phyloP scores from a whole-genome alignment of 2,888 invertebrate genomes.

The Flexamia atlantica region DNA sequence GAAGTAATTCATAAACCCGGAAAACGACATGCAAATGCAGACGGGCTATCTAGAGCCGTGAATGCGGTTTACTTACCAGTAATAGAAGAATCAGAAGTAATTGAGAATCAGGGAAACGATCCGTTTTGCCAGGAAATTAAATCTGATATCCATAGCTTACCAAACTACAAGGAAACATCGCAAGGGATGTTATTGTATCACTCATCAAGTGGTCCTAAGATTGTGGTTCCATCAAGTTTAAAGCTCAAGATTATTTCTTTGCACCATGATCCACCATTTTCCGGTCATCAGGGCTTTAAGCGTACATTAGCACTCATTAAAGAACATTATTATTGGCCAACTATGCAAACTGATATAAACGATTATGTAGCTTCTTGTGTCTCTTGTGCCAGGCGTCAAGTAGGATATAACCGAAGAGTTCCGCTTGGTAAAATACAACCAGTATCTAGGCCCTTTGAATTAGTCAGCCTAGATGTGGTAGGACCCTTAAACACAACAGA shows the following conservation, averaged over 20 bases:
- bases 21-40: neutral
- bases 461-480: constrained; percentile 60
- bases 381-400: constrained; percentile 69
- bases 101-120: too few relatives aligned
- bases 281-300: constrained; percentile 70
- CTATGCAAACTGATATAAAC: constrained; percentile 69
- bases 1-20: constrained; percentile 28
- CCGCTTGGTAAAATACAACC: constrained; percentile 49
- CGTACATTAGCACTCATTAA: constrained; percentile 69
- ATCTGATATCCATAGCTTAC: too few relatives aligned
- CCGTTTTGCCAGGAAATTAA: too few relatives aligned
- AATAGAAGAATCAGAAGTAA: constrained; percentile 7
- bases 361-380: too few relatives aligned
- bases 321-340: constrained; percentile 70
- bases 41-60: too few relatives aligned
- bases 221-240: too few relatives aligned
- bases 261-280: too few relatives aligned
- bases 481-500: constrained; percentile 71
- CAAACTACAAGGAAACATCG: too few relatives aligned
- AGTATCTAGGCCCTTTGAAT: too few relatives aligned
- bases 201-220: too few relatives aligned
- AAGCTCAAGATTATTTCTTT: too few relatives aligned
- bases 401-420: constrained; percentile 72
- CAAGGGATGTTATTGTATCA: too few relatives aligned
- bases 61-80: neutral